Conservation (phyloP, 1,140 invertebrate species). For the Brachionus sp. region DNA sequence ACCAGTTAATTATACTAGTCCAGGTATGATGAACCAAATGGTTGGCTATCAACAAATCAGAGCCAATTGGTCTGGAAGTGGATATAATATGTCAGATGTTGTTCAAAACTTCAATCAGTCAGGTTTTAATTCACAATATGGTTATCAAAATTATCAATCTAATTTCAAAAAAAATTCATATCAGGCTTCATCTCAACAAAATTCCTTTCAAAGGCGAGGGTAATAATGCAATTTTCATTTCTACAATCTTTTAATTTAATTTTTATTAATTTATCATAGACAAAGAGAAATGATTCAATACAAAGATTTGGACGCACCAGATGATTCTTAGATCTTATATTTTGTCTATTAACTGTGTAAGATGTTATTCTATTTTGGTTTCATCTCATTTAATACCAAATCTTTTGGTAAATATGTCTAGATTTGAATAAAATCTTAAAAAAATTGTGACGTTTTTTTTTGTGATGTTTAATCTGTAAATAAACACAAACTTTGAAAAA, state of each 20-base stretch:
- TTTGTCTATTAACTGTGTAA: neutral
- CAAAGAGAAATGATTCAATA: slow-evolving; percentile 44
- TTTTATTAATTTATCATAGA: neutral
- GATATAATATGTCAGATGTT: neutral
- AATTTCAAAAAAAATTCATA: neutral
- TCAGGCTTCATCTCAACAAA: neutral
- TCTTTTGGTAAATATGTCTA: slow-evolving; percentile 29
- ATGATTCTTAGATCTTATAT: neutral
- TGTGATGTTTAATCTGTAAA: neutral
- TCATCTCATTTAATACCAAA: slow-evolving; percentile 14
- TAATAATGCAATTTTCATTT: neutral
- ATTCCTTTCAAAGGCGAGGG: neutral
- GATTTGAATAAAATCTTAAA: slow-evolving; percentile 21
- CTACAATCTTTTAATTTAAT: neutral
- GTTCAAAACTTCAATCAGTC: neutral
- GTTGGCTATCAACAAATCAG: neutral
- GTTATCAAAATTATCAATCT: neutral
- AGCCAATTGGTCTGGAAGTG: neutral
- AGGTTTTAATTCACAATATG: neutral
- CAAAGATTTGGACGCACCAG: slow-evolving; percentile 40
- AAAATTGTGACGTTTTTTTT: neutral
- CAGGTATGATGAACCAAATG: slow-evolving; percentile 4
- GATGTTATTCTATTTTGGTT: slow-evolving; percentile 8
- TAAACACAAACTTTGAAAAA: neutral
- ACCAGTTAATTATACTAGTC: neutral